Conservation (phyloP, 2,888 invertebrate genomes). For the Perithous albicinctus region DNA sequence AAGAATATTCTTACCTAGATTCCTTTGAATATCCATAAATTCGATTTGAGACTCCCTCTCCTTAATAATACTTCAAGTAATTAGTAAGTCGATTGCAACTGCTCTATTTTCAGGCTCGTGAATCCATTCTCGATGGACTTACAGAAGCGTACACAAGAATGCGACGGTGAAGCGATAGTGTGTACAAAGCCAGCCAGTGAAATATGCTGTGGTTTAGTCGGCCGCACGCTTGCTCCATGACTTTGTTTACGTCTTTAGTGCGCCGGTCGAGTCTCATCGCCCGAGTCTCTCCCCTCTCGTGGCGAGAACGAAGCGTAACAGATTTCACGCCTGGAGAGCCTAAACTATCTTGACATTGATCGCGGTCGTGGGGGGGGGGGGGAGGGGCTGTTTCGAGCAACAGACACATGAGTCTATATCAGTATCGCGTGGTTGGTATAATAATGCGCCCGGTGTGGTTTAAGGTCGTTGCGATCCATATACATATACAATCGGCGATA, state of each 20-base stretch:
- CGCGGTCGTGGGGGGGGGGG: too few species aligned
- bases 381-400: slow-evolving; percentile 29
- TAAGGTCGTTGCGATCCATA: slow-evolving; percentile 22
- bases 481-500: slow-evolving; percentile 31
- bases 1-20: too few species aligned
- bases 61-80: not conserved
- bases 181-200: not conserved
- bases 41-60: too few species aligned
- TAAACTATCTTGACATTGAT: slow-evolving; percentile 60
- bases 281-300: not conserved
- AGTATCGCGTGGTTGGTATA: not conserved
- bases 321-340: slow-evolving; percentile 53
- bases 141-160: too few species aligned
- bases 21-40: too few species aligned
- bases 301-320: slow-evolving; percentile 54
- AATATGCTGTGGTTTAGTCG: slow-evolving; percentile 20
- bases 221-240: slow-evolving; percentile 15
- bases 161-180: not conserved
- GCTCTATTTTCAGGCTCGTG: not conserved
- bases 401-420: slow-evolving; percentile 35
- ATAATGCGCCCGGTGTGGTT: slow-evolving; percentile 10
- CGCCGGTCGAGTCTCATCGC: slow-evolving; percentile 37
- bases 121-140: not conserved
- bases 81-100: not conserved
- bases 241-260: slow-evolving; percentile 35